Evolutionary conservation across 2,888 invertebrate genomes (phyloP), one percentile per base, ranked within the genome.

Genomic region (Sinhomidia bicolor): DNA sequence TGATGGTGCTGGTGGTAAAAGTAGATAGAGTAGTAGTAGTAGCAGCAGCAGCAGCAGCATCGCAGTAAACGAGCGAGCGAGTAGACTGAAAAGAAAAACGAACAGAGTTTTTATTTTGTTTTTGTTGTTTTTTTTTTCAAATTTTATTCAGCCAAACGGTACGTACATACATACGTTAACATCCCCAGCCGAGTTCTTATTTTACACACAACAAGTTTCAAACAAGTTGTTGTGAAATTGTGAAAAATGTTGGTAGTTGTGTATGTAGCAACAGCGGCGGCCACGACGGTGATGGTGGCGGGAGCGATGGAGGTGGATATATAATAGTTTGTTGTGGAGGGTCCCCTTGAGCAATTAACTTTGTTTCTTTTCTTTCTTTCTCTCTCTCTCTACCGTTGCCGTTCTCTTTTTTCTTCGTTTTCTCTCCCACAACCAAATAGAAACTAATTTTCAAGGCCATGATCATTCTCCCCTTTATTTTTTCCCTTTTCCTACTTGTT

Each of bases 311-410:
- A 54, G 20, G 54, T 54, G 17, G 54, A 54, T 17, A n/a, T 17
- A 17, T 17, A 54, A 1, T 6, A 54, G 54, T 54, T 20, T 54
- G 51, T 68, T 12, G 14, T 36, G 32, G 54, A 79, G 51, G 57
- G 80, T 71, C 84, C 88, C 80, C 84, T 80, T 84, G 88, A 88
- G 88, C 88, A 88, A 88, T 88, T 85, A 88, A 71, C 88, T 79
- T 74, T 65, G 68, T 71, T 62, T 68, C 51, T 51, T 76, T 74
- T 74, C 26, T 36, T 20, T 68, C 36, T 36, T 36, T 7, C 23
- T 60, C 29, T 17, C 54, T 29, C 76, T 76, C n/a, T 29, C 29
- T 44, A 3, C 5, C 23, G 12, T 41, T 12, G 23, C 23, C 20
- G 71, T 71, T 12, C 20, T 71, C 71, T 26, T 47, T 47, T n/a